Evolutionary conservation across 2,797 vertebrate genomes (phyloP).

Genomic region (Rhinogobio ventralis): DNA sequence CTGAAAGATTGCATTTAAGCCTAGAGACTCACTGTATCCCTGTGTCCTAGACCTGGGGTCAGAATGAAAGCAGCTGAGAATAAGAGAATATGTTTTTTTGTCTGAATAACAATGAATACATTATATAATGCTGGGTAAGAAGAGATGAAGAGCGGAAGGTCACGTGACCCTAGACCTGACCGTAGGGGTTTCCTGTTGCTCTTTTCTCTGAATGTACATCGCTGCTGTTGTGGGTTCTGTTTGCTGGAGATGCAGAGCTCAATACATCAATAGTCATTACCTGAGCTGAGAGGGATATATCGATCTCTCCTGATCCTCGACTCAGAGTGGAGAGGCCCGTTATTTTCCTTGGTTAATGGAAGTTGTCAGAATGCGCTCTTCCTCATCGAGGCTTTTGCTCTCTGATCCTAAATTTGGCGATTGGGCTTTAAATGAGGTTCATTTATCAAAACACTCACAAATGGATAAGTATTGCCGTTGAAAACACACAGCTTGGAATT

Average conservation of each 20-base stretch:
- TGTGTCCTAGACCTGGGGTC: neutral
- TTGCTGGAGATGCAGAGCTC: slow-evolving; percentile 10
- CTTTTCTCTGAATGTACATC: neutral
- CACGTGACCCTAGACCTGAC: neutral
- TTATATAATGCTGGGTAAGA: neutral
- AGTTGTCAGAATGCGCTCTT: neutral
- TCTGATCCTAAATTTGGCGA: neutral
- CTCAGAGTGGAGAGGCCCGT: neutral
- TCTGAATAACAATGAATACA: neutral
- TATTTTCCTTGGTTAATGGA: slow-evolving; percentile 11
- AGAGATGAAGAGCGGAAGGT: neutral
- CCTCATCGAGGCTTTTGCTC: neutral
- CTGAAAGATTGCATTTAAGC: neutral
- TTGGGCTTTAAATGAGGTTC: slow-evolving; percentile 8
- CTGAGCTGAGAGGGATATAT: slow-evolving; percentile 35
- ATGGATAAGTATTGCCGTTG: neutral
- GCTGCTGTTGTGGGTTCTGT: neutral
- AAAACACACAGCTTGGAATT: neutral
- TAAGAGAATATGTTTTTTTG: neutral
- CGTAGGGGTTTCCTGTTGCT: neutral
- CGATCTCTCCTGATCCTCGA: slow-evolving; percentile 16
- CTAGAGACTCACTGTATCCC: neutral
- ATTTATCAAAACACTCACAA: neutral
- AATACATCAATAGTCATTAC: slow-evolving; percentile 44
- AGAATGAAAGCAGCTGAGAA: neutral